Evolutionary conservation across 2,888 invertebrate genomes (phyloP), one percentile per base, ranked within the genome.

Genomic region (Spicauda simplicius): DNA sequence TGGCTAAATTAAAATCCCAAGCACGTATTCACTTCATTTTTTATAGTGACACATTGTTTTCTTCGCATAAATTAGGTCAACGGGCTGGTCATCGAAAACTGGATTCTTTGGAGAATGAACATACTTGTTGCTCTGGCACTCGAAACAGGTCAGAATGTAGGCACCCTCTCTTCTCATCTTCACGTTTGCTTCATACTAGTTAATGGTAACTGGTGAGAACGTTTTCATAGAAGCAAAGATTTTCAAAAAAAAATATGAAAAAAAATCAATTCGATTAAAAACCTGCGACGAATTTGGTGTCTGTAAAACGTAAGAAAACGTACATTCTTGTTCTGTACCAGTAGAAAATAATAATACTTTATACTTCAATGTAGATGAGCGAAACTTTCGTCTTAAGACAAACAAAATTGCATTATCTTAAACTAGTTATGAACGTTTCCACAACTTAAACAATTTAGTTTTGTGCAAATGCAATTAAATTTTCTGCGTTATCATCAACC

Each of bases 121-220:
- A n/a, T 52, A 60, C 59, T 60, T 60, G 59, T 60, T 60, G 59
- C 59, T 58, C 58, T n/a, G 30, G 20, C 50, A 60, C 50, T 60
- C 30, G 30, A 30, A 60, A 30, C 12, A 18, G 59, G 50, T 60
- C 50, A 60, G n/a, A 30, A 58, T 58, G 25, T 19, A 58, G 58
- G 10, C 16, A 0, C 50, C 7, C 1, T 8, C 18, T 18, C 10
- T 18, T 50, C 8, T 10, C 18, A 16, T 18, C 16, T 6, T 18
- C 18, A 48, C 16, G 16, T n/a, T 16, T n/a, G 16, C 16, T 48
- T 16, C 48, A 48, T 48, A 16, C 3, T 7, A 16, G 16, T 16
- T 4, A 48, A 8, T 16, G 6, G 16, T 48, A 16, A 4, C 2
- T 4, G n/a, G 16, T 4, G 1, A 8, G n/a, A 6, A 48, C n/a